These are phyloP conservation scores for Pteropus rufus DNA, from an alignment of 2,797 vertebrate genomes.

Conservation along the genomic window DNA sequence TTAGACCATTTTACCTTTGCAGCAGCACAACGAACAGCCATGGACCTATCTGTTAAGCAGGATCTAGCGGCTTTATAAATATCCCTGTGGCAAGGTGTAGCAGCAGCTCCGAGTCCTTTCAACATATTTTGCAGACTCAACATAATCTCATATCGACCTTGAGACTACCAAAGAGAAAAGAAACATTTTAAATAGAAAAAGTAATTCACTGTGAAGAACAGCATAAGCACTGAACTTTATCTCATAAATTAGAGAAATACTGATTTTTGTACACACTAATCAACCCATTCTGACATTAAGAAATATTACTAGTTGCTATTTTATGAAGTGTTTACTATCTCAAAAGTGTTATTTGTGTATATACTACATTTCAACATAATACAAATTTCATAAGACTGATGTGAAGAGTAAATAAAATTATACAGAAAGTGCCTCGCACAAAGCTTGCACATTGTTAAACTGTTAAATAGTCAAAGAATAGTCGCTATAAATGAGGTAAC, in stretches of 20 bases:
- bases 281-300: slow-evolving; percentile 12
- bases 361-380: neutral
- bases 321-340: neutral
- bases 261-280: neutral
- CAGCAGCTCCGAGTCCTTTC: slow-evolving; percentile 88
- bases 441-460: neutral
- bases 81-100: slow-evolving; percentile 90
- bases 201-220: slow-evolving; percentile 8
- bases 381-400: neutral
- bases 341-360: neutral
- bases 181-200: neutral
- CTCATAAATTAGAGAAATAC: neutral
- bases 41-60: slow-evolving; percentile 92
- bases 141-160: slow-evolving; percentile 96
- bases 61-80: slow-evolving; percentile 92
- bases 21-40: slow-evolving; percentile 93
- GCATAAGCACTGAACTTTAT: slow-evolving; percentile 16
- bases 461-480: neutral
- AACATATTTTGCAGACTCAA: slow-evolving; percentile 90
- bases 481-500: neutral
- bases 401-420: slow-evolving; percentile 4
- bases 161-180: slow-evolving; percentile 86
- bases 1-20: slow-evolving; percentile 86
- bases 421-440: neutral
- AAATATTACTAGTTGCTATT: slow-evolving; percentile 9